Conservation (phyloP, 1,140 invertebrate genomes). For the Drosophila obscura region DNA sequence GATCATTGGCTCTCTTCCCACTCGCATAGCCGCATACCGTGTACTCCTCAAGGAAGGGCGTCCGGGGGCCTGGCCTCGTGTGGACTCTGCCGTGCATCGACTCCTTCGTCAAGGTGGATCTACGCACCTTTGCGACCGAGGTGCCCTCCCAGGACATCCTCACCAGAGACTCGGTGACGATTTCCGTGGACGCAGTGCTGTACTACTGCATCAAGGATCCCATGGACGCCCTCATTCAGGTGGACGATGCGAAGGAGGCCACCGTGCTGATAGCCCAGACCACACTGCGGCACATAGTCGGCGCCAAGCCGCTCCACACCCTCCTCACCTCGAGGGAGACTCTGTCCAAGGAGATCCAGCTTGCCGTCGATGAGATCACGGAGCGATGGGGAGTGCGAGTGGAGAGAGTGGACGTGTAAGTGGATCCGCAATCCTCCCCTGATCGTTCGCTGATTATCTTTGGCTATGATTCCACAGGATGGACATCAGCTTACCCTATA, state of each 20-base stretch:
- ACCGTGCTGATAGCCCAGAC: conserved; percentile 86
- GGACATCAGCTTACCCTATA: conserved; percentile 93
- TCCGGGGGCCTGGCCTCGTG: conserved; percentile 85
- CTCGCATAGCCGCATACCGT: background rate
- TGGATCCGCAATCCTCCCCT: too few species aligned
- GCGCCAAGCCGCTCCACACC: conserved; percentile 89
- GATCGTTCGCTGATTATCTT: background rate
- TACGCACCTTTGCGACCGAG: conserved; percentile 89
- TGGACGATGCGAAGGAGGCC: conserved; percentile 90
- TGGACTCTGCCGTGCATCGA: conserved; percentile 92
- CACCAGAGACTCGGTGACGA: conserved; percentile 91
- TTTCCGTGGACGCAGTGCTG: conserved; percentile 90
- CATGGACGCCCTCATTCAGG: conserved; percentile 91
- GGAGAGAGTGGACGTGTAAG: conserved; percentile 96
- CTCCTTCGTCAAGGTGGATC: conserved; percentile 88
- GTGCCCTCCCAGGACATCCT: conserved; percentile 89
- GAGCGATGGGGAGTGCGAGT: conserved; percentile 96
- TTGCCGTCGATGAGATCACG: conserved; percentile 61
- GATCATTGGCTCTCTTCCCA: conserved; percentile 53
- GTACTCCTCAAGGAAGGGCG: conserved; percentile 12
- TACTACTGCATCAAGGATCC: conserved; percentile 91
- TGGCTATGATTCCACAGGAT: conserved; percentile 86
- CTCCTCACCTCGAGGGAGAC: conserved; percentile 83
- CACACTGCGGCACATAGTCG: conserved; percentile 90
- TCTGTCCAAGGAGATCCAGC: conserved; percentile 51